Evolutionary conservation across 2,797 vertebrate species (phyloP), one percentile per base, ranked within the genome.

Genomic region (Gadopsis bispinosus): DNA sequence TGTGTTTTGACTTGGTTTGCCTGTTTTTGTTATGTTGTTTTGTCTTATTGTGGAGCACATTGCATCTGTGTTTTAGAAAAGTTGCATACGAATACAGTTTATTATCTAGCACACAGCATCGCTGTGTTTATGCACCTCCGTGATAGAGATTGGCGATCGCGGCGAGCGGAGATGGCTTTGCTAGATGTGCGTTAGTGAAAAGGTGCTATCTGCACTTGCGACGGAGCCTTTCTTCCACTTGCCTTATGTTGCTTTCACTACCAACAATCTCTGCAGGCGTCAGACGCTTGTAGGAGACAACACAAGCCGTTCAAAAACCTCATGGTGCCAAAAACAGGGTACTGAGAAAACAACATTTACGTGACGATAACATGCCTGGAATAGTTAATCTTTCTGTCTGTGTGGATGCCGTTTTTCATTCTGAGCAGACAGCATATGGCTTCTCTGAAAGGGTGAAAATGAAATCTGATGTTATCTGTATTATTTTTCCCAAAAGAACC

Each of bases 131-230:
- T 26, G 26, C 26, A 2, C 26, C 2, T 26, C 26, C 26, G 26
- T 26, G 26, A 26, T 26, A 26, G 26, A 26, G 26, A 26, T 26
- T 12, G 31, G 20, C 29, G 19, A 48, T 14, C 6, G 19, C 2
- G 1, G 20, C 9, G 37, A 26, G n/a, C 39, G 17, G 14, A 50
- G 45, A n/a, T 5, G 29, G 19, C 31, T 65, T 35, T 1, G 12
- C 45, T 35, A n/a, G 45, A 65, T 50, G 64, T 19, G 33, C n/a
- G 56, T n/a, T 37, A n/a, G 35, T 37, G 56, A 37, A 59, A 66
- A 51, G 33, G 19, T 48, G 47, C 17, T 26, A 26, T 26, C 26
- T 26, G 26, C 26, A 26, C 26, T 26, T 26, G 26, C 26, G 26
- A 48, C 43, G 2, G 43, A 17, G 43, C 16, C 16, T 45, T 45